Conservation (phyloP, 1,140 invertebrate species). For the Trichomalopsis sarcophagae region DNA sequence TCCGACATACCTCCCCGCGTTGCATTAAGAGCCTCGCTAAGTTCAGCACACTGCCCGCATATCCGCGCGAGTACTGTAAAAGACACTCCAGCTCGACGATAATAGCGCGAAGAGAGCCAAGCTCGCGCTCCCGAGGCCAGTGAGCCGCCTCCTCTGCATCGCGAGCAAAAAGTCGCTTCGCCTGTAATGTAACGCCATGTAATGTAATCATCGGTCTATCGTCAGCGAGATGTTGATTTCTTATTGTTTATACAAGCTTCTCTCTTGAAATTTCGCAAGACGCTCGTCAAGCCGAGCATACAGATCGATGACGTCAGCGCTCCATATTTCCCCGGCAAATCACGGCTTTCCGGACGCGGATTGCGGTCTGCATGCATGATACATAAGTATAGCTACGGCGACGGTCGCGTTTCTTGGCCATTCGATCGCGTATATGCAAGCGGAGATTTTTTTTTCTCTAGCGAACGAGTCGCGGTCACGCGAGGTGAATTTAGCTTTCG, state of each 20-base stretch:
- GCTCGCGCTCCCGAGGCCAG: not conserved
- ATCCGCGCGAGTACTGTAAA: not conserved
- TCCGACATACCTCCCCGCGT: not conserved
- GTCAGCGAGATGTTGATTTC: no score
- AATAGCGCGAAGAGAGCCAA: slow-evolving; percentile 12
- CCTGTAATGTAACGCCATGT: no score
- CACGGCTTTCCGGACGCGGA: not conserved
- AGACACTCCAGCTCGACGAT: slow-evolving; percentile 25
- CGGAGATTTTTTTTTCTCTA: not conserved
- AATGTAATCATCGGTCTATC: not conserved
- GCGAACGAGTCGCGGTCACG: not conserved
- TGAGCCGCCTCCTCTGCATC: not conserved
- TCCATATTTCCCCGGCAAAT: not conserved
- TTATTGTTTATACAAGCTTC: no score
- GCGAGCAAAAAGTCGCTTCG: not conserved
- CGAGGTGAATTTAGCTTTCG: not conserved
- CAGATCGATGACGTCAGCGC: slow-evolving; percentile 7
- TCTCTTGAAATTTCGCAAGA: no score
- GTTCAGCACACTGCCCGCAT: not conserved
- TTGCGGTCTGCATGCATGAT: not conserved
- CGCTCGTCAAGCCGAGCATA: not conserved
- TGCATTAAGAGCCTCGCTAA: not conserved
- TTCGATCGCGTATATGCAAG: not conserved
- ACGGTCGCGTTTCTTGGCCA: not conserved
- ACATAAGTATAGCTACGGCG: not conserved